Evolutionary conservation across 2,113 vertebrate genomes (phyloP), one percentile per base, ranked within the genome.

Genomic region (Girardinichthys multiradiatus): DNA sequence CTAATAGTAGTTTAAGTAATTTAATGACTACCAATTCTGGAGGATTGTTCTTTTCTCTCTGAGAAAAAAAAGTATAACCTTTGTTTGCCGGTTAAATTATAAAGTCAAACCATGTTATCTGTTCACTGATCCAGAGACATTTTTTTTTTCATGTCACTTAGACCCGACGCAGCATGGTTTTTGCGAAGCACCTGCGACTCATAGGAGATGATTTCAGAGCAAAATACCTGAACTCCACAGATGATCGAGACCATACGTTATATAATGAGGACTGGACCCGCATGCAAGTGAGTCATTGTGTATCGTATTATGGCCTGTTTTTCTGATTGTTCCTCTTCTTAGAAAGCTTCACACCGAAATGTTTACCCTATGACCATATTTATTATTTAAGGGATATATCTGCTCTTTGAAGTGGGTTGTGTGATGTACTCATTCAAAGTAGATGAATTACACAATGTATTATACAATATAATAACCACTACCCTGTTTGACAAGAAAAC

Each of bases 141-240:
- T 15, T 51, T 19, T 71, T 19, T 76, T 28, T 77, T 8, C 79
- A 14, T 72, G 67, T 78, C 4, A 68, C 9, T 12, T 81, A 99
- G 98, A 97, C 96, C 2, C 95, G 98, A 1, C 95, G 97, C 73
- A 99, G 98, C 86, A 99, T 99, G 98, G 97, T 99, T 74, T 99
- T 99, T 4, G 95, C 97, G 45, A 96, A 93, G 74, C 98, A 98
- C 87, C 93, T 99, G 54, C 95, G 98, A 9, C 77, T 95, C 0
- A 95, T 96, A 21, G 97, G 96, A 0, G 96, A 99, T 0, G 86
- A 93, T 35, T 99, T 98, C 76, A 91, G 98, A 72, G 93, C 87
- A 42, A 93, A 83, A 27, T 85, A 95, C 62, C 94, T 99, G 54
- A 95, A 97, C 27, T 99, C 98, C 51, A 95, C 94, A 0, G 95